Conservation (phyloP, 2,797 vertebrate genomes). For the Coendou prehensilis region DNA sequence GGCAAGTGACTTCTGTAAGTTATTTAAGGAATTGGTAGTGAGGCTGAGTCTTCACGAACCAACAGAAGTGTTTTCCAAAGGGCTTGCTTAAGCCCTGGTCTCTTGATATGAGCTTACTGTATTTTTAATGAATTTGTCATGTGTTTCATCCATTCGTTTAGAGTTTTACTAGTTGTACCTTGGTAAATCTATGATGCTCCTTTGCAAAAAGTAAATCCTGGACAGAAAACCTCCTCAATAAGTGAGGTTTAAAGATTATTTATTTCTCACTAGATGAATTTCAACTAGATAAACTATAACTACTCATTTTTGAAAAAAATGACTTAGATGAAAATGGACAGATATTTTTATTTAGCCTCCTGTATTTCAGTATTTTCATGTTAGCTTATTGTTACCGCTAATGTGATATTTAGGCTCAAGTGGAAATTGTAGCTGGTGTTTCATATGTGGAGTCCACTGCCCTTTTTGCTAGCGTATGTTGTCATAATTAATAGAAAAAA, state of each 20-base stretch:
- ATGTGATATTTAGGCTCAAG: not conserved
- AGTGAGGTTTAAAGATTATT: slow-evolving; percentile 35
- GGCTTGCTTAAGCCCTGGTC: not conserved
- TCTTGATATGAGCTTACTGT: slow-evolving; percentile 6
- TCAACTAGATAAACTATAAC: not conserved
- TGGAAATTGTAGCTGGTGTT: not conserved
- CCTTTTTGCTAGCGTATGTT: not conserved
- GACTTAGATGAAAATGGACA: slow-evolving; percentile 24
- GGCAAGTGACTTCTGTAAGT: not conserved
- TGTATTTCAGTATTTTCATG: not conserved
- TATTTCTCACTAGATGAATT: slow-evolving; percentile 1
- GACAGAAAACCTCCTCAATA: not conserved
- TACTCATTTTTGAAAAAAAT: not conserved
- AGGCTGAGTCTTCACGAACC: not conserved
- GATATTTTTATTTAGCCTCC: not conserved
- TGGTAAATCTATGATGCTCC: not conserved
- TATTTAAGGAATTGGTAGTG: not conserved
- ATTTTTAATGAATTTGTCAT: slow-evolving; percentile 39
- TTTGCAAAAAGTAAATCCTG: not conserved
- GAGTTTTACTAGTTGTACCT: slow-evolving; percentile 25
- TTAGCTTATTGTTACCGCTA: not conserved
- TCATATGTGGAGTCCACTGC: not conserved
- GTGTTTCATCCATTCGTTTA: not conserved
- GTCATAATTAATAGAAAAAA: slow-evolving; percentile 24
- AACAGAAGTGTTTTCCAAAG: not conserved